Evolutionary conservation across 2,113 vertebrate genomes (phyloP).

Genomic region (Nothoprocta perdicaria): DNA sequence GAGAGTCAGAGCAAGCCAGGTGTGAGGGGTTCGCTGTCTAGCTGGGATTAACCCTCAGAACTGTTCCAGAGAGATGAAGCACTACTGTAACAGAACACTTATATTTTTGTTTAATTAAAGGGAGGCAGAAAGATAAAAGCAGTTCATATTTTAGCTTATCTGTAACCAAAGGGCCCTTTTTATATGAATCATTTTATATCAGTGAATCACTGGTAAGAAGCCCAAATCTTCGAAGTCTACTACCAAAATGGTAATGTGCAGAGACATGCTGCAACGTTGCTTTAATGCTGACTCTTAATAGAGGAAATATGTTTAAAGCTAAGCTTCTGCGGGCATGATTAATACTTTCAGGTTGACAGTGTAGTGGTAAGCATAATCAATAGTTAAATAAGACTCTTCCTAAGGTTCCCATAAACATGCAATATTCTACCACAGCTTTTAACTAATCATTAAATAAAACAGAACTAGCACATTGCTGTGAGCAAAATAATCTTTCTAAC

Average conservation of each 20-base stretch:
- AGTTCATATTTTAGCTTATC: background rate
- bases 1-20: background rate
- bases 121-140: background rate
- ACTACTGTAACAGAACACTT: background rate
- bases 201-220: background rate
- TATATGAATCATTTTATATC: background rate
- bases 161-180: background rate
- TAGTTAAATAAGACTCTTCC: slow-evolving; percentile 43
- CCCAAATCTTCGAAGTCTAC: background rate
- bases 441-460: slow-evolving; percentile 70
- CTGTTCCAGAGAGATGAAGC: background rate
- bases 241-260: background rate
- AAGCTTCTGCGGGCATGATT: slow-evolving; percentile 12
- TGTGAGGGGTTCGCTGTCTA: background rate
- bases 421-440: slow-evolving; percentile 48
- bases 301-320: slow-evolving; percentile 8
- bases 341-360: slow-evolving; percentile 28
- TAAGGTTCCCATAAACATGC: background rate
- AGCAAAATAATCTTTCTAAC: slow-evolving; percentile 71
- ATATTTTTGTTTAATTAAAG: background rate
- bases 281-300: background rate
- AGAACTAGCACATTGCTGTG: slow-evolving; percentile 60
- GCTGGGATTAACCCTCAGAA: background rate
- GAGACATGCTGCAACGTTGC: background rate
- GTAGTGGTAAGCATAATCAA: slow-evolving; percentile 24